phyloP scores from a whole-genome alignment of 2,888 invertebrate species.

The Melanchra persicariae region DNA sequence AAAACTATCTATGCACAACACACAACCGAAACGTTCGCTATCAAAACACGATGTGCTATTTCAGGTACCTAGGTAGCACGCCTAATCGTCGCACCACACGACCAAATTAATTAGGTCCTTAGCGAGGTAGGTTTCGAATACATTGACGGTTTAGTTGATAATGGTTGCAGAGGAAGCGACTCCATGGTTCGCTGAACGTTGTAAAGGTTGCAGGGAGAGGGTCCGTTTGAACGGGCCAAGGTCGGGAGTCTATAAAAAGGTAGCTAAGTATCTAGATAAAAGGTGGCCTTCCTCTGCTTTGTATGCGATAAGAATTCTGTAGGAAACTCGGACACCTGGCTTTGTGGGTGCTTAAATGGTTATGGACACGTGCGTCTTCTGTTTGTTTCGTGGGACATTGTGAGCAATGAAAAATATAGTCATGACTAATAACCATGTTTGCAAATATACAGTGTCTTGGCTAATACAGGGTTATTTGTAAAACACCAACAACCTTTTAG shows the following conservation, averaged over 20 bases:
- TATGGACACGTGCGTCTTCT: conserved; percentile 28
- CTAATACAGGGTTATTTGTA: too few relatives aligned
- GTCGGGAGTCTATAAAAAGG: conserved; percentile 74
- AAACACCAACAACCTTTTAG: too few relatives aligned
- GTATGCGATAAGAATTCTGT: conserved; percentile 63
- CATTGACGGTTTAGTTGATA: conserved; percentile 70
- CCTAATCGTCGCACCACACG: conserved; percentile 69
- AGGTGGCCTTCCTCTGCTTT: conserved; percentile 64
- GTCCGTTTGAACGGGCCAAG: conserved; percentile 79
- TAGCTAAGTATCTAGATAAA: conserved; percentile 65
- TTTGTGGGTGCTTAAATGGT: conserved; percentile 30
- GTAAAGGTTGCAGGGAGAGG: conserved; percentile 71
- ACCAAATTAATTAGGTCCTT: conserved; percentile 71
- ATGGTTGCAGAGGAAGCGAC: conserved; percentile 73
- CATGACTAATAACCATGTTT: neutral
- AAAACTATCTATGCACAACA: conserved; percentile 61
- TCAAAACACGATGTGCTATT: conserved; percentile 82
- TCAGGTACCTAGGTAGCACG: conserved; percentile 70
- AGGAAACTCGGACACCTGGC: conserved; percentile 64
- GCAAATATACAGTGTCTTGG: neutral
- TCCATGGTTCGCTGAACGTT: conserved; percentile 78
- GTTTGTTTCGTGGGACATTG: conserved; percentile 11
- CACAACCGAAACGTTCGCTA: conserved; percentile 78
- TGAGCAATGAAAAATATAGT: neutral
- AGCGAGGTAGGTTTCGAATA: conserved; percentile 55